Evolutionary conservation across 2,113 vertebrate genomes (phyloP).

Genomic region (Entelurus aequoreus): DNA sequence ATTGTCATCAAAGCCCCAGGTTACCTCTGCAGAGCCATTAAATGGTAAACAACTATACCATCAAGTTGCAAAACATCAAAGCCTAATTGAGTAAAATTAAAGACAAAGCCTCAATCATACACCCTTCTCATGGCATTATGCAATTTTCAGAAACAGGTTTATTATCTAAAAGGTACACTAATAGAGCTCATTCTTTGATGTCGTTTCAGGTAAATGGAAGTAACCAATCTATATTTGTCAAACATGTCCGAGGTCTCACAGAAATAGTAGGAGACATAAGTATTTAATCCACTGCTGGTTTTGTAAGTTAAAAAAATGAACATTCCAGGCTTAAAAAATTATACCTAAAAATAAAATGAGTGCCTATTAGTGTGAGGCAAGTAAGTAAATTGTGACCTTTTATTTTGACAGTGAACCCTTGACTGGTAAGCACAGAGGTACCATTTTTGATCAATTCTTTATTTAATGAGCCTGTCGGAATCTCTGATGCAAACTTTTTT

Average conservation of each 20-base stretch:
- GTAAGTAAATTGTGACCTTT: too few relatives aligned
- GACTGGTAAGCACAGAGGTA: too few relatives aligned
- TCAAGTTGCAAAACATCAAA: conserved; percentile 31
- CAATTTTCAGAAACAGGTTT: conserved; percentile 20
- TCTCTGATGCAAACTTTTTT: too few relatives aligned
- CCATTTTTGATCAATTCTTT: too few relatives aligned
- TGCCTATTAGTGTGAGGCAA: too few relatives aligned
- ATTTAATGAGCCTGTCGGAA: too few relatives aligned
- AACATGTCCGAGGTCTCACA: neutral
- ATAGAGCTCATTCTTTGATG: conserved; percentile 41
- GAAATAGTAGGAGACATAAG: too few relatives aligned
- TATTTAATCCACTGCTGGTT: too few relatives aligned
- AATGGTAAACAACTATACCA: neutral
- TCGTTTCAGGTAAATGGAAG: conserved; percentile 17
- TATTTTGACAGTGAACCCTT: too few relatives aligned
- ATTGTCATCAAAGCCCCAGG: neutral
- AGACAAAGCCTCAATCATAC: neutral
- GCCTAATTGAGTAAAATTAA: conserved; percentile 2
- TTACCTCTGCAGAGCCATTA: neutral
- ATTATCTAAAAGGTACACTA: conserved; percentile 32
- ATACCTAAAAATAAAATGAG: too few relatives aligned
- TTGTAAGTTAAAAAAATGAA: too few relatives aligned
- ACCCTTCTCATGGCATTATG: conserved; percentile 22
- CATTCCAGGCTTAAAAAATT: too few relatives aligned
- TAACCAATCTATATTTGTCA: neutral